Percentiles rank a stretch among this genome's conserved stretches.
Evolutionary conservation across 2,888 invertebrate genomes (phyloP).

Genomic region (Aradus depressus): DNA sequence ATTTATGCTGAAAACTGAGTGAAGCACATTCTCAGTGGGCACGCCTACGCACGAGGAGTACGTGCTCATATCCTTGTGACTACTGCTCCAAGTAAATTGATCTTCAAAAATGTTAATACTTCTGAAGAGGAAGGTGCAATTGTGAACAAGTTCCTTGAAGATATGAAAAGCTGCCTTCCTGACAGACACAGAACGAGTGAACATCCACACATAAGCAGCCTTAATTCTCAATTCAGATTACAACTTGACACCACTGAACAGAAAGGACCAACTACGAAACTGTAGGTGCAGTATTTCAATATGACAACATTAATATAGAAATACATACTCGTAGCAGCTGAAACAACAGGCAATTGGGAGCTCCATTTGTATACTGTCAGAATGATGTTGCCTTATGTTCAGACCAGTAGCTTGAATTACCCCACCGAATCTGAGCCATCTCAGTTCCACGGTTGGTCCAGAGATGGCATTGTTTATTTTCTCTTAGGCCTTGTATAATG

Average conservation of each 20-base stretch:
- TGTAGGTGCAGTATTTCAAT: background rate
- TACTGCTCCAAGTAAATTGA: too few species aligned
- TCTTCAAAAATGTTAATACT: background rate
- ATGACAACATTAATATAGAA: background rate
- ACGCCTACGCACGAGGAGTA: conserved; percentile 32
- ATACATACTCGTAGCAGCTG: conserved; percentile 3
- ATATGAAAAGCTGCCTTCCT: background rate
- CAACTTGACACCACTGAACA: background rate
- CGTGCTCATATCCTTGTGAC: conserved; percentile 31
- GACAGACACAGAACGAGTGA: background rate
- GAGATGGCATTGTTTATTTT: too few species aligned
- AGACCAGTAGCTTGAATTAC: too few species aligned
- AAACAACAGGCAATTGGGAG: conserved; percentile 1
- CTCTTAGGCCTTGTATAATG: too few species aligned
- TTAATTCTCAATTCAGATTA: background rate
- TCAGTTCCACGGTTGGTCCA: too few species aligned
- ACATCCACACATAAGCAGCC: background rate
- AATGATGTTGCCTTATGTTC: background rate
- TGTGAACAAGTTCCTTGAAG: background rate
- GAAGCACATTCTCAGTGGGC: conserved; percentile 32
- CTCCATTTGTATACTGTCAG: background rate
- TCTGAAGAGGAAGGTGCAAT: background rate
- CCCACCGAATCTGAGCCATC: too few species aligned
- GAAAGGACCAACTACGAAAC: background rate
- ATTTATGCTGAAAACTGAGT: too few species aligned